Base-by-base conservation (phyloP, 2,113 vertebrate genomes). In the Hyaena hyaena region DNA sequence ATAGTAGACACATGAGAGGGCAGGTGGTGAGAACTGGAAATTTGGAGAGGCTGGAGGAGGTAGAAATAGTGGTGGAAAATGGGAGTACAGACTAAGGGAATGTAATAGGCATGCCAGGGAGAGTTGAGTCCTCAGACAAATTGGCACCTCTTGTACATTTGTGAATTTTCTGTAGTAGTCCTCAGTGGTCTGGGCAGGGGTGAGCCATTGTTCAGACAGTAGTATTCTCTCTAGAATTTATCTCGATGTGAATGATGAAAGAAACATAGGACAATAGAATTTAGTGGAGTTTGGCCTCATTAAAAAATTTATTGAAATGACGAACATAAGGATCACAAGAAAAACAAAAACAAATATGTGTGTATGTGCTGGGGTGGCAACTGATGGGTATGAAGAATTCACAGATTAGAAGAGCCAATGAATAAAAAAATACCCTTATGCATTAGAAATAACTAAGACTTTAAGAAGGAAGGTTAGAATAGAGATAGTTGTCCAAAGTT, bases 401-500 rank as follows among this genome's bases (percentile, higher is more conserved):
- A 76, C 39, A 71, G 33, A 73, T 65, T 48, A 81, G 45, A 84
- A 82, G 17, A 96, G 43, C 26, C 21, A 65, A 15, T 96, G 26
- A 86, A 53, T 35, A 43, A 16, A n/a, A 19, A 68, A 74, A 31
- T 35, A 2, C 0, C 3, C 31, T 69, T 23, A 48, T 63, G 21
- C 7, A 88, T 69, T 79, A 83, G 19, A 85, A 91, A 5, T 35
- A 74, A 35, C 35, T 68, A 39, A 92, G 73, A 76, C 15, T 88
- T 21, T 73, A 86, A 87, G 69, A 92, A 87, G 53, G 33, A 95
- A 89, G 39, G 4, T 81, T 91, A 63, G 3, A 15, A 89, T 17
- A 74, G 45, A 53, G 50, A 87, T 63, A 77, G 58, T 92, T 94
- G n/a, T 88, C 43, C 76, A 93, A 71, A 91, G 61, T 87, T 96